Evolutionary conservation across 2,888 invertebrate species (phyloP).

Genomic region (Patella pellucida): DNA sequence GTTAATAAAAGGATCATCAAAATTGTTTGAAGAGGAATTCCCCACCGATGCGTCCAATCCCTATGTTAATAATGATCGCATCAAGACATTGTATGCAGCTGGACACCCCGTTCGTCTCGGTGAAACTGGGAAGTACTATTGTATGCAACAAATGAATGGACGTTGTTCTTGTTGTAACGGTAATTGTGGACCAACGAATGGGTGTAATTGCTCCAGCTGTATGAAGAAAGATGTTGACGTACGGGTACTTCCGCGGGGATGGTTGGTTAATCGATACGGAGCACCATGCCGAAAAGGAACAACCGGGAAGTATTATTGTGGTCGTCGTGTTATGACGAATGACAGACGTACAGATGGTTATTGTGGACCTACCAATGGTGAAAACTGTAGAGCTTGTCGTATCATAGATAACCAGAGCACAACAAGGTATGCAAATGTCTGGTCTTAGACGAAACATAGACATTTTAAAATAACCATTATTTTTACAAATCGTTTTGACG

Average conservation of each 20-base stretch:
- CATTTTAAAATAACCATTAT: too few relatives aligned
- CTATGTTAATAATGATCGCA: background rate
- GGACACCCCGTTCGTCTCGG: background rate
- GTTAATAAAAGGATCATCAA: background rate
- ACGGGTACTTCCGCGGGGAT: background rate
- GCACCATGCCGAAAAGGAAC: background rate
- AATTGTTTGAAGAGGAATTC: background rate
- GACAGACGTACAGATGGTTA: background rate
- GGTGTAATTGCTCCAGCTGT: background rate
- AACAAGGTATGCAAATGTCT: background rate
- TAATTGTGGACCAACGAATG: slow-evolving; percentile 2
- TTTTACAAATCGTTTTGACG: too few relatives aligned
- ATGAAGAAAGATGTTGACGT: background rate
- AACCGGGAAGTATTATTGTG: background rate
- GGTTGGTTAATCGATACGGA: background rate
- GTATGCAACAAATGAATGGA: background rate
- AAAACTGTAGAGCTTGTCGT: background rate
- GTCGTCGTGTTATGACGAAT: background rate
- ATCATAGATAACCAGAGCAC: background rate
- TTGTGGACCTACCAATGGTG: slow-evolving; percentile 1
- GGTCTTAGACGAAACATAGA: background rate
- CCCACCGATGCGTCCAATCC: background rate
- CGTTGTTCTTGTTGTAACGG: background rate
- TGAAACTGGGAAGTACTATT: background rate
- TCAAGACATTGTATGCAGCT: background rate